A percentile compares a stretch with the other conserved stretches of the same genome.
Conservation (phyloP, 2,888 invertebrate species). For the Parasteatoda lunata region DNA sequence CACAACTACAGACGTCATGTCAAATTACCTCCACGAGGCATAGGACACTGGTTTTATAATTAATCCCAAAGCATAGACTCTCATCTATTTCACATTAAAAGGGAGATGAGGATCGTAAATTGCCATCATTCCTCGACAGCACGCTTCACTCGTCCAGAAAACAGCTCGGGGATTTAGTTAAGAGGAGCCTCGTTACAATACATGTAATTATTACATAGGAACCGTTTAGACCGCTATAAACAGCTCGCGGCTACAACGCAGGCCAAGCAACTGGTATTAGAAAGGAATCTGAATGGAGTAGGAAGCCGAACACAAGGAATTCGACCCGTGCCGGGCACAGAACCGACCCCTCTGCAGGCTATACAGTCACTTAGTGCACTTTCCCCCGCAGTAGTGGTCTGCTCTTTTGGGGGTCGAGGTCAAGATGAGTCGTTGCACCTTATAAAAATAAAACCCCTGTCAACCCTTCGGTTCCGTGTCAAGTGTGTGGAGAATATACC, state of each 20-base stretch:
- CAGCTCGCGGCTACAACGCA: slow-evolving; percentile 14
- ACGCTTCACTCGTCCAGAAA: neutral
- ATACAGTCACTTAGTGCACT: slow-evolving; percentile 17
- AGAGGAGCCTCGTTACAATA: slow-evolving; percentile 11
- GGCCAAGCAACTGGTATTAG: slow-evolving; percentile 20
- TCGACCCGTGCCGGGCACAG: slow-evolving; percentile 27
- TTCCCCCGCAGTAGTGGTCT: slow-evolving; percentile 19
- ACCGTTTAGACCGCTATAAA: slow-evolving; percentile 33
- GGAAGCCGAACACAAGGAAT: slow-evolving; percentile 6
- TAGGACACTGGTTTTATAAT: too few species aligned
- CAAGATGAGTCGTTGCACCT: slow-evolving; percentile 52
- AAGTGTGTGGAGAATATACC: slow-evolving; percentile 1
- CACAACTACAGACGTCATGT: too few species aligned
- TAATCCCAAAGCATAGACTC: too few species aligned
- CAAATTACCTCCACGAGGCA: too few species aligned
- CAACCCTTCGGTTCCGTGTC: slow-evolving; percentile 10
- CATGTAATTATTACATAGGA: slow-evolving; percentile 23
- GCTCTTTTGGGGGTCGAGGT: slow-evolving; percentile 46
- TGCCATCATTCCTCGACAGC: neutral
- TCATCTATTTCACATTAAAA: too few species aligned
- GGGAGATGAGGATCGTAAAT: neutral
- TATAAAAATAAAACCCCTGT: neutral
- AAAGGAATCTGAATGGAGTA: slow-evolving; percentile 4
- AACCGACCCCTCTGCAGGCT: slow-evolving; percentile 36
- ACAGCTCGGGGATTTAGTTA: neutral